Base-by-base conservation (phyloP, 2,797 vertebrate species). In the Sebastes kiyomatsui region DNA sequence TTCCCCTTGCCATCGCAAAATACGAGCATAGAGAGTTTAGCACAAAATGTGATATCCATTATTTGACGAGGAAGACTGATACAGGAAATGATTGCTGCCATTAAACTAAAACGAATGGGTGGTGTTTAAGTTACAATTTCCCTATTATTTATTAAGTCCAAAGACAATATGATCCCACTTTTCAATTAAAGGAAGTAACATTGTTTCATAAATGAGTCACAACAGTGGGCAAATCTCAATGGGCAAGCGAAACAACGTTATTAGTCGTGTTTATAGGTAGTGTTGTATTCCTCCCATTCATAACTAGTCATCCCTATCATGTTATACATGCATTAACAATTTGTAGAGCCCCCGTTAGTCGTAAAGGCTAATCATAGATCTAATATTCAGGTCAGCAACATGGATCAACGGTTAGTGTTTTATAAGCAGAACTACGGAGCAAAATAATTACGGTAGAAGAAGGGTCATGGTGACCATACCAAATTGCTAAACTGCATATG, bases 1-100 rank as follows among this genome's bases (percentile, higher is more conserved):
- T 84, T 82, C 67, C 69, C 60, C 35, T 4, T 35, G 70, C 67
- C 56, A 78, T 82, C 49, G 72, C 72, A 82, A 77, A 80, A 79
- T 75, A 73, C 25, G 58, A 75, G 75, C 7, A 22, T 62, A 42
- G n/a, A 77, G 56, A 71, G n/a, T 42, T 61, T 22, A 30, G 38
- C 56, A 25, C 32, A 67, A 67, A 25, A 65, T 72, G 9, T 64
- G n/a, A 72, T 42, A 61, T 79, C 22, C 32, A 16, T 75, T 75
- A 76, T 74, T 59, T 79, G 65, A 79, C 16, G 4, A 46, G 10
- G 16, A 7, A 59, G 56, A 18, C 42, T 49, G 14, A 35, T 52
- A 62, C 38, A 46, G 13, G 59, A 59, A 75, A 69, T 42, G 2
- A 74, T 61, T 11, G 14, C 22, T 56, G 32, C 38, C 18, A 49